Percentiles rank a stretch among this genome's conserved stretches.
phyloP scores from a whole-genome alignment of 2,888 invertebrate species.

The Hydroisotoma schaefferi region DNA sequence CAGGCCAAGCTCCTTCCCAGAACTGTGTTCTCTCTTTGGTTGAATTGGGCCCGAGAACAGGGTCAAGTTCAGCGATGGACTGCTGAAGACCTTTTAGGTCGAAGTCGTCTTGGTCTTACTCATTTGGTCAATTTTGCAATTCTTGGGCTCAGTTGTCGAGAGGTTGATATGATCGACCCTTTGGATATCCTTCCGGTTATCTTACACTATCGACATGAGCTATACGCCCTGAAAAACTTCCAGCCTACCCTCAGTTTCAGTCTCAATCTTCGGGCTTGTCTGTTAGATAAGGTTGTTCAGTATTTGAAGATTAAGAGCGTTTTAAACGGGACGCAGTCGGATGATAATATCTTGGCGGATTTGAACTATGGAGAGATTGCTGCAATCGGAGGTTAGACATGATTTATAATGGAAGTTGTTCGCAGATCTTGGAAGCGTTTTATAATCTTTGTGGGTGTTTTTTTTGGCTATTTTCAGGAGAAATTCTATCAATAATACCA shows the following conservation, averaged over 20 bases:
- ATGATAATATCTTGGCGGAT: slow-evolving; percentile 29
- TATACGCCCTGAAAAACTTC: slow-evolving; percentile 30
- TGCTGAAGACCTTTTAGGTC: slow-evolving; percentile 39
- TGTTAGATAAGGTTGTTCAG: slow-evolving; percentile 36
- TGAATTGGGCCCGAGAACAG: slow-evolving; percentile 36
- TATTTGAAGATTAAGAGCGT: slow-evolving; percentile 33
- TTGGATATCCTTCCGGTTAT: slow-evolving; percentile 38
- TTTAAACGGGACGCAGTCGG: slow-evolving; percentile 25
- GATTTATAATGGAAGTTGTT: background rate
- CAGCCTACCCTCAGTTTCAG: slow-evolving; percentile 32
- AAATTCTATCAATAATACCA: slow-evolving; percentile 40
- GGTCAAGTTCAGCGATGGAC: slow-evolving; percentile 32
- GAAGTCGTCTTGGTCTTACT: slow-evolving; percentile 38
- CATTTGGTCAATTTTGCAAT: slow-evolving; percentile 41
- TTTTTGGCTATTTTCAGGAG: slow-evolving; percentile 25
- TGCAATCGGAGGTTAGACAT: slow-evolving; percentile 38
- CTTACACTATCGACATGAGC: slow-evolving; percentile 35
- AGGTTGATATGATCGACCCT: slow-evolving; percentile 34
- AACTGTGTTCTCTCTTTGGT: slow-evolving; percentile 37
- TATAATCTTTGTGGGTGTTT: background rate
- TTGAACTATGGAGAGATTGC: slow-evolving; percentile 37
- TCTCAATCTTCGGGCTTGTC: slow-evolving; percentile 38
- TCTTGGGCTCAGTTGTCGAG: slow-evolving; percentile 43
- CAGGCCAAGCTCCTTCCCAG: slow-evolving; percentile 41
- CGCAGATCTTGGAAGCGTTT: background rate